Conservation (phyloP, 2,113 vertebrate species). For the Eurypyga helias region DNA sequence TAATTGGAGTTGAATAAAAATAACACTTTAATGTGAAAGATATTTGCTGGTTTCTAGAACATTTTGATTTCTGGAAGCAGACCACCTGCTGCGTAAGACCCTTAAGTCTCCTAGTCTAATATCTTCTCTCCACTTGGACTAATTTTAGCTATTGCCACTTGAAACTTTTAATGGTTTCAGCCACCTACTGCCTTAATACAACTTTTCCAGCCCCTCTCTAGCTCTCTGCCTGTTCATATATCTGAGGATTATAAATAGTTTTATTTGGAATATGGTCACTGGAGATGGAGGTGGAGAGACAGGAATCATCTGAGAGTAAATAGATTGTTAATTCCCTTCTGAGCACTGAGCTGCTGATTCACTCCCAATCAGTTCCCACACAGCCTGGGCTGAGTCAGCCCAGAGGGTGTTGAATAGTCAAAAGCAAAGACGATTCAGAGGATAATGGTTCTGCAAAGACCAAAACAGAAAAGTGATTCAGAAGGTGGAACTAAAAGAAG, state of each 20-base stretch:
- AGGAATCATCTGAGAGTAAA: slow-evolving; percentile 29
- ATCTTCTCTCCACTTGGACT: slow-evolving; percentile 54
- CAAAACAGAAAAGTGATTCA: slow-evolving; percentile 70
- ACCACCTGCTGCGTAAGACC: slow-evolving; percentile 69
- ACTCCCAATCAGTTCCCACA: slow-evolving; percentile 66
- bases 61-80: slow-evolving; percentile 51
- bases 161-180: slow-evolving; percentile 63
- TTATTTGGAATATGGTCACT: slow-evolving; percentile 48
- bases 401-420: slow-evolving; percentile 66
- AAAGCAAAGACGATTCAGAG: slow-evolving; percentile 49
- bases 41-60: slow-evolving; percentile 33
- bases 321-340: slow-evolving; percentile 53
- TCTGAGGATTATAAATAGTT: slow-evolving; percentile 61
- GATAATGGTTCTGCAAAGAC: slow-evolving; percentile 61
- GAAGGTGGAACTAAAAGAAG: slow-evolving; percentile 10
- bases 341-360: slow-evolving; percentile 57
- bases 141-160: slow-evolving; percentile 70
- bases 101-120: slow-evolving; percentile 57
- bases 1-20: slow-evolving; percentile 61
- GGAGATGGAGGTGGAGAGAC: slow-evolving; percentile 50
- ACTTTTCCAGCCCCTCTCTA: slow-evolving; percentile 31
- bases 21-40: slow-evolving; percentile 54
- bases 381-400: slow-evolving; percentile 74
- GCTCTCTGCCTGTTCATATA: slow-evolving; percentile 18
- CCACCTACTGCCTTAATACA: slow-evolving; percentile 48